Evolutionary conservation across 2,113 vertebrate species (phyloP).

Genomic region (Rhinolophus sinicus): DNA sequence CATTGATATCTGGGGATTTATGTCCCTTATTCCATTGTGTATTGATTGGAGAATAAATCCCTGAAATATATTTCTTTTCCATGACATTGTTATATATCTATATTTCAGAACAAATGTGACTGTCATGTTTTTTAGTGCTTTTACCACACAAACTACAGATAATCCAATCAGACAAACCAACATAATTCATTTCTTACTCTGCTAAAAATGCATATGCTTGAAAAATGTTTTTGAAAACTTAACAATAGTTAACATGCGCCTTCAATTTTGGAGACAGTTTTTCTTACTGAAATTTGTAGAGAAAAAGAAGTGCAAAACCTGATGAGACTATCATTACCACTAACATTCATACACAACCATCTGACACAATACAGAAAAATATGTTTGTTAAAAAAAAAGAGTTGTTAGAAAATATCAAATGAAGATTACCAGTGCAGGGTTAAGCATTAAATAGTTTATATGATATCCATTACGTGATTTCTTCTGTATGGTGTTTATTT

Average conservation of each 20-base stretch:
- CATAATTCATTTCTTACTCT: not conserved
- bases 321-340: not conserved
- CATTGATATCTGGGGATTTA: conserved; percentile 48
- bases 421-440: not conserved
- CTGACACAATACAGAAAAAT: not conserved
- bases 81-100: conserved; percentile 10
- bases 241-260: not conserved
- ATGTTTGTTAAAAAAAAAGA: not conserved
- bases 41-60: conserved; percentile 55
- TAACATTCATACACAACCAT: not conserved
- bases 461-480: not conserved
- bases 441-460: not conserved
- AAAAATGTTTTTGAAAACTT: conserved; percentile 6
- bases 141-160: not conserved
- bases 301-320: not conserved
- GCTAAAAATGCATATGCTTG: conserved; percentile 19
- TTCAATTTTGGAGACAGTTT: not conserved
- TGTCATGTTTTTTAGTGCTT: conserved; percentile 32
- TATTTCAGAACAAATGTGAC: conserved; percentile 43
- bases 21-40: conserved; percentile 25
- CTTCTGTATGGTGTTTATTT: not conserved
- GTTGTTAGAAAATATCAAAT: not conserved
- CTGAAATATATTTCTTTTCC: not conserved
- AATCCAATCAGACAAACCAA: not conserved
- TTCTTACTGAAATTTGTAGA: not conserved